These are phyloP conservation scores for Sussaba pulchella DNA, from an alignment of 2,888 invertebrate genomes.

Conservation along the genomic window DNA sequence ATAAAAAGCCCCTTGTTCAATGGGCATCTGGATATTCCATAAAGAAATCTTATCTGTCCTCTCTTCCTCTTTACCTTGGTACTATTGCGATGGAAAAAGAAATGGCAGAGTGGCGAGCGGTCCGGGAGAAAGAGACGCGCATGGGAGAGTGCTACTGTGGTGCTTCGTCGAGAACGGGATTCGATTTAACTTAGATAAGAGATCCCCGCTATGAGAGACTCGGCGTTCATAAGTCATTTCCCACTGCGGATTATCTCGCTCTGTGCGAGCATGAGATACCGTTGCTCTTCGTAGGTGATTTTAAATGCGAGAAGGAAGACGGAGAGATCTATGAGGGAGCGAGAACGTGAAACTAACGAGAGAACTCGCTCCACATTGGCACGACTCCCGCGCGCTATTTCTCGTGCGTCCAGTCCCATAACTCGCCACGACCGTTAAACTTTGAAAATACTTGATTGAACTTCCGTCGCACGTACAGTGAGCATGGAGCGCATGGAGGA, in stretches of 20 bases:
- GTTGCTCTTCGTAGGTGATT: conserved; percentile 54
- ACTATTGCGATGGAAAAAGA: conserved; percentile 42
- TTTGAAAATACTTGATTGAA: conserved; percentile 52
- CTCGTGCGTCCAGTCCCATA: conserved; percentile 36
- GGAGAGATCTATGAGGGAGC: conserved; percentile 24
- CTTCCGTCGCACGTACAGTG: conserved; percentile 20
- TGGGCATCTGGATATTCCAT: conserved; percentile 66
- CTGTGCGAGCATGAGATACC: conserved; percentile 47
- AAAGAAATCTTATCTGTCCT: conserved; percentile 63
- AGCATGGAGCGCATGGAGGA: not conserved
- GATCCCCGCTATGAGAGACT: conserved; percentile 59
- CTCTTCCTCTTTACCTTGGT: not conserved
- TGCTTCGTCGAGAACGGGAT: conserved; percentile 57
- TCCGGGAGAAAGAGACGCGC: conserved; percentile 25
- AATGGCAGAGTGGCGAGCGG: conserved; percentile 32
- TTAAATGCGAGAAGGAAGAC: conserved; percentile 35
- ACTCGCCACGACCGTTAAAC: conserved; percentile 56
- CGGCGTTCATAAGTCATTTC: conserved; percentile 66
- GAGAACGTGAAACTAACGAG: conserved; percentile 52
- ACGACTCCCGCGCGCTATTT: conserved; percentile 20
- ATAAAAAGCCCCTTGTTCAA: conserved; percentile 65
- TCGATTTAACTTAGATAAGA: conserved; percentile 66
- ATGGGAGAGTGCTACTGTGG: conserved; percentile 46
- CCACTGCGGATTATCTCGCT: conserved; percentile 63
- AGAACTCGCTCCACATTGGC: conserved; percentile 41